These are phyloP conservation scores for Bufotes viridis DNA, from an alignment of 2,797 vertebrate species.

Conservation along the genomic window DNA sequence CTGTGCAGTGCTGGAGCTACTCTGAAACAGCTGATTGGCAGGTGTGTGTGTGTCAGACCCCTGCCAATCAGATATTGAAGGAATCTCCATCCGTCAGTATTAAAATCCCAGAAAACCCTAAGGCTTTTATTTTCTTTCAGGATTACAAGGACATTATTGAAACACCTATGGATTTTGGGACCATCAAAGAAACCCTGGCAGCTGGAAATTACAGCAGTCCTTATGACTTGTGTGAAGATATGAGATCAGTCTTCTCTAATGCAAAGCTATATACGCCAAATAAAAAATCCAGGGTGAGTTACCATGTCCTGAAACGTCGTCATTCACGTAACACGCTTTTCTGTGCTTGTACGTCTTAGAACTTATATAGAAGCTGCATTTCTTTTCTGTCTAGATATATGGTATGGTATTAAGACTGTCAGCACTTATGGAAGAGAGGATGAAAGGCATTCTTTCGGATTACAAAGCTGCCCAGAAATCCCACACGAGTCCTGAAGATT, in stretches of 20 bases:
- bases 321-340: too few species aligned
- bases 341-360: too few species aligned
- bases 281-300: constrained; percentile 94
- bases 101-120: neutral
- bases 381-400: constrained; percentile 82
- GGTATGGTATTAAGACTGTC: constrained; percentile 96
- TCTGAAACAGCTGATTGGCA: too few species aligned
- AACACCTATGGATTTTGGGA: constrained; percentile 94
- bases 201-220: constrained; percentile 91
- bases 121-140: constrained; percentile 69
- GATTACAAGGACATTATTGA: constrained; percentile 93
- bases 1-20: too few species aligned
- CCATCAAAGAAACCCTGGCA: constrained; percentile 85
- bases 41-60: too few species aligned
- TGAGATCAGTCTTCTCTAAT: constrained; percentile 93
- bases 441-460: constrained; percentile 88
- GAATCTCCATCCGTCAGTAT: too few species aligned
- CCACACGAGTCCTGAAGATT: constrained; percentile 83
- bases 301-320: constrained; percentile 5
- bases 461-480: constrained; percentile 92
- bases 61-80: too few species aligned
- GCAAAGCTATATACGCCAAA: constrained; percentile 97
- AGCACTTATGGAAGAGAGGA: constrained; percentile 92
- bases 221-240: constrained; percentile 92
- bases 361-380: too few species aligned